Percentiles rank a stretch among this genome's conserved stretches.
phyloP scores from a whole-genome alignment of 2,888 invertebrate species.

The Ennomos erosarius region DNA sequence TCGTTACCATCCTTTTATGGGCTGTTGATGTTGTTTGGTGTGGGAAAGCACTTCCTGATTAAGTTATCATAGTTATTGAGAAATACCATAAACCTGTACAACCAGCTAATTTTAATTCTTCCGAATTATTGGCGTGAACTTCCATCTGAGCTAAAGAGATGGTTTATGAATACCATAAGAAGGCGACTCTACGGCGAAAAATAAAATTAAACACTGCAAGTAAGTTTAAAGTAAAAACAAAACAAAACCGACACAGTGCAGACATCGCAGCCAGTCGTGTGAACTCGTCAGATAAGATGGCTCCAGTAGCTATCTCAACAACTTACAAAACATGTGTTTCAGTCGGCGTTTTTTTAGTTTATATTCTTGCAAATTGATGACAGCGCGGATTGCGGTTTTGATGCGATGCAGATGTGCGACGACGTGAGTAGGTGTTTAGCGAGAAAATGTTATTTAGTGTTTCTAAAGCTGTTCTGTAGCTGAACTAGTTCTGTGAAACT shows the following conservation, averaged over 20 bases:
- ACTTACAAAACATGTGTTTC: constrained; percentile 47
- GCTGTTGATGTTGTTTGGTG: constrained; percentile 34
- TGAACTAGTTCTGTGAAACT: no score
- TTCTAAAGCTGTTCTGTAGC: no score
- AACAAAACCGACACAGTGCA: constrained; percentile 10
- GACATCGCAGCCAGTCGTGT: constrained; percentile 54
- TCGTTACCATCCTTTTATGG: constrained; percentile 37
- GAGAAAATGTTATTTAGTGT: not conserved
- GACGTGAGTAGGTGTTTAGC: not conserved
- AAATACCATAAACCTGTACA: not conserved
- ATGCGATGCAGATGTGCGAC: constrained; percentile 8
- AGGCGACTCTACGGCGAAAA: no score
- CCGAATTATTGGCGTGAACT: no score
- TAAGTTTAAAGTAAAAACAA: constrained; percentile 1
- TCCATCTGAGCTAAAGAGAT: no score
- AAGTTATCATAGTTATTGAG: constrained; percentile 18
- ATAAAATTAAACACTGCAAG: not conserved
- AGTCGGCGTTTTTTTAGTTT: constrained; percentile 19
- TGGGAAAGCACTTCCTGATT: constrained; percentile 30
- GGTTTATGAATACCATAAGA: no score
- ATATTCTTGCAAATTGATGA: constrained; percentile 21
- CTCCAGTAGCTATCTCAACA: constrained; percentile 51
- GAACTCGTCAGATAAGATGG: constrained; percentile 64
- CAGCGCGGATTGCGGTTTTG: constrained; percentile 24
- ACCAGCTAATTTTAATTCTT: no score